These are phyloP conservation scores for Limosa lapponica DNA, from an alignment of 2,797 vertebrate species.

Conservation along the genomic window DNA sequence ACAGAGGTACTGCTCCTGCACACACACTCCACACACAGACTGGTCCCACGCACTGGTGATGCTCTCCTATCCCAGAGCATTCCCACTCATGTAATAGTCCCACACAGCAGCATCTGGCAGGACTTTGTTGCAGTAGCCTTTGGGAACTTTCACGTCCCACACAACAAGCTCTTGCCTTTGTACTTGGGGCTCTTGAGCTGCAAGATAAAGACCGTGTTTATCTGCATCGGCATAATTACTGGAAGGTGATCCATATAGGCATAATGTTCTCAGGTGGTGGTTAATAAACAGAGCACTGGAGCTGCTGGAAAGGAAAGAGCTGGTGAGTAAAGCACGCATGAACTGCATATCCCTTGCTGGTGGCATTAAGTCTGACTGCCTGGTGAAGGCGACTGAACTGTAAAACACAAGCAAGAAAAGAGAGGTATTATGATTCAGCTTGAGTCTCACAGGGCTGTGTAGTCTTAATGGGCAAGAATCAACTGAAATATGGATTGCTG, in stretches of 20 bases:
- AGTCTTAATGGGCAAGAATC: background rate
- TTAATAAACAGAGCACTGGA: background rate
- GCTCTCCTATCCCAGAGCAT: background rate
- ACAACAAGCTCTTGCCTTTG: background rate
- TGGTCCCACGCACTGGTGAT: background rate
- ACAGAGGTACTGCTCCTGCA: background rate
- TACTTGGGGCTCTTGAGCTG: background rate
- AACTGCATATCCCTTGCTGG: background rate
- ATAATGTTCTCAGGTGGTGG: background rate
- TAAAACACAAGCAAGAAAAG: background rate
- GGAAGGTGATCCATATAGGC: background rate
- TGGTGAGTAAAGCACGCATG: background rate
- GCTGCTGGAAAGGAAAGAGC: background rate
- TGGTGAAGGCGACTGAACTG: background rate
- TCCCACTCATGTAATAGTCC: background rate
- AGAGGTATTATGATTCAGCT: background rate
- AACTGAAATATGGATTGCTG: background rate
- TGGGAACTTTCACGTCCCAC: background rate
- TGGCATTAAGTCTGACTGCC: background rate
- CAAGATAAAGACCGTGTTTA: background rate
- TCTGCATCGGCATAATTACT: background rate
- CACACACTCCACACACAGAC: background rate
- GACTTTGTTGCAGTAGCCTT: background rate
- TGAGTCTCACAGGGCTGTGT: background rate
- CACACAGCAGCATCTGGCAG: background rate